A percentile compares a stretch with the other conserved stretches of the same genome.
Conservation (phyloP, 2,888 invertebrate genomes). For the Drosophila barbarae region DNA sequence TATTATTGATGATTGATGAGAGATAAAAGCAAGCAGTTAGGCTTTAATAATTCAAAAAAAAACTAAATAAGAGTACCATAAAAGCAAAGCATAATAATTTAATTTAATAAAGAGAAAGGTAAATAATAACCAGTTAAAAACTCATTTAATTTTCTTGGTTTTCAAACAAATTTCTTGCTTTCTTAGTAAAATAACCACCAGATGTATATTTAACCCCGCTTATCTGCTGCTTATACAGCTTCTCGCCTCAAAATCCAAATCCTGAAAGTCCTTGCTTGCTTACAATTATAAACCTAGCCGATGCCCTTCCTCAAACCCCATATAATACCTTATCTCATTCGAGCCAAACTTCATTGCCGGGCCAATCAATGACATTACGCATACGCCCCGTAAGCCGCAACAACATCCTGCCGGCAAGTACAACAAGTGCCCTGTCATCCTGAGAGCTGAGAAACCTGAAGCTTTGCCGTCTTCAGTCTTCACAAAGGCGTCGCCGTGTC, state of each 20-base stretch:
- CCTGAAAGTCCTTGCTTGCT: slow-evolving; percentile 35
- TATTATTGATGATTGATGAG: neutral
- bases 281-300: slow-evolving; percentile 63
- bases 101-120: neutral
- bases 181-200: neutral
- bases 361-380: slow-evolving; percentile 70
- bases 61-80: no score
- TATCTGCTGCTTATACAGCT: slow-evolving; percentile 12
- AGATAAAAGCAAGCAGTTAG: neutral
- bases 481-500: slow-evolving; percentile 49
- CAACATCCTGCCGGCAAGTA: slow-evolving; percentile 60
- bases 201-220: no score
- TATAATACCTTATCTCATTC: slow-evolving; percentile 29
- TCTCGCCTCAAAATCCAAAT: neutral
- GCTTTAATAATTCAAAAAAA: neutral
- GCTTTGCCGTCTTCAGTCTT: slow-evolving; percentile 4
- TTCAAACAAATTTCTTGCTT: neutral
- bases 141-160: neutral
- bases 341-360: slow-evolving; percentile 51
- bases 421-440: slow-evolving; percentile 34
- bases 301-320: slow-evolving; percentile 38
- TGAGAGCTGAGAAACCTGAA: neutral
- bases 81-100: neutral
- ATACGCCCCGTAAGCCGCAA: slow-evolving; percentile 66
- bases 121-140: neutral